Conservation (phyloP, 2,113 vertebrate species). For the Daboia siamensis region DNA sequence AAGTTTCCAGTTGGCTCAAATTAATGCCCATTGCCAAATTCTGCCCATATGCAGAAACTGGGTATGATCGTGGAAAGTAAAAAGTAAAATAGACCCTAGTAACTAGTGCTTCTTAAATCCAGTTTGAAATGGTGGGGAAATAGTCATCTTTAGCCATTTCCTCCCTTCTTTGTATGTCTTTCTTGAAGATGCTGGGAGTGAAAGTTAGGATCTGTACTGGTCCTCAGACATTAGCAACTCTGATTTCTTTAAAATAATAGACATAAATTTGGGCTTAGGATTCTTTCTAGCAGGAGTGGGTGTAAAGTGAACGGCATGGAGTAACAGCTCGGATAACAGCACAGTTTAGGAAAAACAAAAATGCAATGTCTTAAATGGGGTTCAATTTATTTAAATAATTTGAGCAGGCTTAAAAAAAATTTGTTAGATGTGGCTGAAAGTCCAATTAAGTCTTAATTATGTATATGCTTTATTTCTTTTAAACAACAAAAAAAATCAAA, state of each 20-base stretch:
- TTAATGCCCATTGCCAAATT: background rate
- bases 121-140: background rate
- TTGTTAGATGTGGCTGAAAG: slow-evolving; percentile 48
- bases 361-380: slow-evolving; percentile 58
- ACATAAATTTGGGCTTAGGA: background rate
- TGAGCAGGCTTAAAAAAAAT: slow-evolving; percentile 33
- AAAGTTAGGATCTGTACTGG: background rate
- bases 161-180: background rate
- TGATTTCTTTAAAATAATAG: slow-evolving; percentile 16
- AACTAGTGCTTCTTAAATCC: background rate
- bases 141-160: background rate
- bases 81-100: background rate
- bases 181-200: background rate
- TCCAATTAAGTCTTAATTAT: slow-evolving; percentile 64
- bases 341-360: slow-evolving; percentile 51
- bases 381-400: slow-evolving; percentile 42
- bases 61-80: background rate
- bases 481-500: background rate
- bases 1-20: background rate
- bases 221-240: slow-evolving; percentile 29
- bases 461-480: slow-evolving; percentile 32
- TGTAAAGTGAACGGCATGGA: slow-evolving; percentile 46
- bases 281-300: slow-evolving; percentile 11
- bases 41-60: background rate
- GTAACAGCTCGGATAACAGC: slow-evolving; percentile 35